Base-by-base conservation (phyloP, 1,140 invertebrate species). In the Parasteatoda tepidariorum region DNA sequence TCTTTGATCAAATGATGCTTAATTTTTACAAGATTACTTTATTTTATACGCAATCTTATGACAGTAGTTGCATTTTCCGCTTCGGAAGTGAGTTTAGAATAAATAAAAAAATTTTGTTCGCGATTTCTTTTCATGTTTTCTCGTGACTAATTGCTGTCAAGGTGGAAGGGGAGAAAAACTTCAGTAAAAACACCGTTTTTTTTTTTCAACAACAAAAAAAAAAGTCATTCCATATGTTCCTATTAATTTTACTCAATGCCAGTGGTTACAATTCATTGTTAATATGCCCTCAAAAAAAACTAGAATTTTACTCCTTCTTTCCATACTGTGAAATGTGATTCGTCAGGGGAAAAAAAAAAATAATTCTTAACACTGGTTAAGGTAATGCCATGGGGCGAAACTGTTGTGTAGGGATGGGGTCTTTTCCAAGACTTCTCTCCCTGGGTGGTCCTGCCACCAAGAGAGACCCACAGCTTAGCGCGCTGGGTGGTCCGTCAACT, bases 361-460 rank as follows among this genome's bases (percentile, higher is more conserved):
- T 9, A 18, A 48, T 18, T 13, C 9, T 13, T 13, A 18, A 48
- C 9, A 48, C 4, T 2, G 38, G 18, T 13, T 13, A 48, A 13
- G 18, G 38, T 6, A 41, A 41, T n/a, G n/a, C n/a, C n/a, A 41
- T 41, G 13, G 13, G 13, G 18, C 9, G 18, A 48, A 48, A 48
- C 18, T 26, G 55, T 30, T 57, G 22, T 61, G n/a, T 61, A 13
- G 22, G 26, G 22, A 61, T 18, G 59, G 59, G 64, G 3, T 34
- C 33, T 48, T 48, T 9, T 67, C 28, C 55, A 33, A 62, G 41
- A 9, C 57, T 34, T 6, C 26, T n/a, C 74, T 0, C 33, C 76
- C 68, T 79, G 76, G 76, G 76, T 79, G 76, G 76, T 79, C 76
- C 38, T 34, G 64, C 76, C 76, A 79, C 76, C 76, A 79, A 57